Evolutionary conservation across 2,797 vertebrate genomes (phyloP), one percentile per base, ranked within the genome.

Genomic region (Acestrorhynchus altus): DNA sequence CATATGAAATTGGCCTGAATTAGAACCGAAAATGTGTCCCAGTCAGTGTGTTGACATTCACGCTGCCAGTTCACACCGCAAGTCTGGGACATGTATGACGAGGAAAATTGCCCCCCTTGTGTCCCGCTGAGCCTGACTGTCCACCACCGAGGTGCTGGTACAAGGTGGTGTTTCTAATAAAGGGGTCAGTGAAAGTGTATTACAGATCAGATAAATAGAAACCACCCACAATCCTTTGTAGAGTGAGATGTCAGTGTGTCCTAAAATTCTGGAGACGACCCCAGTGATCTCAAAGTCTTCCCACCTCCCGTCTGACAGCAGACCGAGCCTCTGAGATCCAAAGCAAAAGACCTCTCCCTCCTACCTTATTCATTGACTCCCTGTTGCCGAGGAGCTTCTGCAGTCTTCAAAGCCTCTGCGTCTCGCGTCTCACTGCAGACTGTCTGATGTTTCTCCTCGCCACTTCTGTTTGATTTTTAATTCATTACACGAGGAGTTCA

Each of bases 401-500:
- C 63, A 51, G 60, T 46, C 31, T 69, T 74, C 80, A 59, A 78
- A 74, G 60, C 51, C 65, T 65, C 26, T 12, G 12, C 31, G 64
- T 59, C 64, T 70, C 40, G 51, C 46, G 1, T 31, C 59, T 60
- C 63, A 26, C 47, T 39, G 15, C 70, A 80, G 74, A 49, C 73
- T 61, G 70, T 77, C 74, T 71, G 72, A 74, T 78, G 64, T 72
- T 66, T 68, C 46, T 70, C 66, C 64, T 54, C 18, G 18, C 54
- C 71, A 72, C 64, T 69, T 42, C 22, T 47, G 35, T 60, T 78
- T 79, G 79, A 81, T 83, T 63, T 81, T 79, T 81, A 79, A 76
- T 81, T 84, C 72, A 76, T 76, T 64, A n/a, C 61, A 49, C 61
- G 39, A 39, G 60, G 64, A 79, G 79, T 83, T 81, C 79, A 81